These are phyloP conservation scores for Netelia inedita DNA, from an alignment of 2,888 invertebrate species.

Conservation along the genomic window DNA sequence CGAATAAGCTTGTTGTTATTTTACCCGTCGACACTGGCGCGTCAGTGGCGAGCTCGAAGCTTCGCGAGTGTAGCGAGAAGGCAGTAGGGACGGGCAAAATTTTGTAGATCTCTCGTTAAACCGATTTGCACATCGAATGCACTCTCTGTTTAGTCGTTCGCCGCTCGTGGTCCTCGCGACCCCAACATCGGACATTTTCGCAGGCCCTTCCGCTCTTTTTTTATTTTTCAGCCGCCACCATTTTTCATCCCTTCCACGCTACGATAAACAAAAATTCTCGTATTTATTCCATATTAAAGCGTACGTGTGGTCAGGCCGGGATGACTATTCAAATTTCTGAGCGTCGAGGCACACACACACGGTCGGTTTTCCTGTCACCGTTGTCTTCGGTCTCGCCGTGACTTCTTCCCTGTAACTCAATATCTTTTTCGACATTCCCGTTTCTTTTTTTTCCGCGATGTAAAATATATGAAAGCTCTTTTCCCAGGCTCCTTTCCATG, in stretches of 20 bases:
- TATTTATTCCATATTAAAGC: not conserved
- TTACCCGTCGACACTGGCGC: constrained; percentile 69
- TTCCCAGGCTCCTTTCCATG: constrained; percentile 55
- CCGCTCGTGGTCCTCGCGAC: constrained; percentile 37
- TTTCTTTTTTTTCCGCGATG: constrained; percentile 35
- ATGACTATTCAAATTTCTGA: constrained; percentile 43
- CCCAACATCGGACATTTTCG: constrained; percentile 77
- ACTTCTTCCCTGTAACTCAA: constrained; percentile 57
- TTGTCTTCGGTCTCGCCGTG: constrained; percentile 27
- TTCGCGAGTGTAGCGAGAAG: constrained; percentile 37
- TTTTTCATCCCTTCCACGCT: constrained; percentile 30
- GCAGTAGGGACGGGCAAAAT: constrained; percentile 34
- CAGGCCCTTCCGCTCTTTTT: constrained; percentile 64
- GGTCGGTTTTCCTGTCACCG: constrained; percentile 53
- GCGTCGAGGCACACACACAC: constrained; percentile 29
- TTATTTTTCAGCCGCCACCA: constrained; percentile 4
- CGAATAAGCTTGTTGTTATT: constrained; percentile 78
- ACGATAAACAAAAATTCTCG: constrained; percentile 2
- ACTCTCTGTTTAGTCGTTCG: constrained; percentile 66
- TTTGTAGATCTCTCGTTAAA: constrained; percentile 76
- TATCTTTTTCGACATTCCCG: constrained; percentile 39
- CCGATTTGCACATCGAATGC: constrained; percentile 82
- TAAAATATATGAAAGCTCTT: constrained; percentile 39
- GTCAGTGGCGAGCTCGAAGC: constrained; percentile 57
- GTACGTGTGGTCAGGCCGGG: constrained; percentile 32